Evolutionary conservation across 1,140 invertebrate genomes (phyloP).

Genomic region (Orchesella cincta): DNA sequence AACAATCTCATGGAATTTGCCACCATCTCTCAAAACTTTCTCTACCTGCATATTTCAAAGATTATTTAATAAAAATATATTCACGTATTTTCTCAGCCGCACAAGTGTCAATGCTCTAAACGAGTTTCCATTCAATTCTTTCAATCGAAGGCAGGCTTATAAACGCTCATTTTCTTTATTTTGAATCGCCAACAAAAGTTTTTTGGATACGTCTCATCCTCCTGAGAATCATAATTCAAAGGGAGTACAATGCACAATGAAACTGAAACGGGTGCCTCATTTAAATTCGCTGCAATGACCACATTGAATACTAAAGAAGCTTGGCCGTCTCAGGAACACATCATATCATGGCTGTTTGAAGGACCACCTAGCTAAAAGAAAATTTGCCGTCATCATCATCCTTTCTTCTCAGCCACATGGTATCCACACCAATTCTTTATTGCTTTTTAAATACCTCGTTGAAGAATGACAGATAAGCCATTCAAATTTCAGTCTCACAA

Average conservation of each 20-base stretch:
- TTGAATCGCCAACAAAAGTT: too few relatives aligned
- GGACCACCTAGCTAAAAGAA: slow-evolving; percentile 33
- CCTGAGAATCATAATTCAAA: too few relatives aligned
- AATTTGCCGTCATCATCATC: slow-evolving; percentile 37
- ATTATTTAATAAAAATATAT: too few relatives aligned
- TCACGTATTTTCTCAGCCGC: too few relatives aligned
- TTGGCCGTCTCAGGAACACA: background rate
- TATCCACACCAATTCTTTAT: slow-evolving; percentile 29
- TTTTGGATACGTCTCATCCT: too few relatives aligned
- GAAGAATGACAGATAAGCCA: slow-evolving; percentile 28
- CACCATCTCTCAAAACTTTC: too few relatives aligned
- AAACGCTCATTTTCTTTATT: too few relatives aligned
- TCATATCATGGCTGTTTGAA: background rate
- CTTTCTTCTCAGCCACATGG: slow-evolving; percentile 36
- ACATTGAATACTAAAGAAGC: slow-evolving; percentile 12
- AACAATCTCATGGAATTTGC: too few relatives aligned
- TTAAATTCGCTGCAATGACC: slow-evolving; percentile 26
- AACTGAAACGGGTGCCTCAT: slow-evolving; percentile 30
- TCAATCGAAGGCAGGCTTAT: too few relatives aligned
- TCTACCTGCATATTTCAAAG: too few relatives aligned
- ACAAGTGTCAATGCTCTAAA: too few relatives aligned
- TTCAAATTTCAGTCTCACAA: slow-evolving; percentile 4
- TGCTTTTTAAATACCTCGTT: slow-evolving; percentile 31
- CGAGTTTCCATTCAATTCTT: too few relatives aligned
- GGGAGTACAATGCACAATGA: slow-evolving; percentile 24